phyloP scores from a whole-genome alignment of 2,888 invertebrate species.

The Crossocerus cetratus region DNA sequence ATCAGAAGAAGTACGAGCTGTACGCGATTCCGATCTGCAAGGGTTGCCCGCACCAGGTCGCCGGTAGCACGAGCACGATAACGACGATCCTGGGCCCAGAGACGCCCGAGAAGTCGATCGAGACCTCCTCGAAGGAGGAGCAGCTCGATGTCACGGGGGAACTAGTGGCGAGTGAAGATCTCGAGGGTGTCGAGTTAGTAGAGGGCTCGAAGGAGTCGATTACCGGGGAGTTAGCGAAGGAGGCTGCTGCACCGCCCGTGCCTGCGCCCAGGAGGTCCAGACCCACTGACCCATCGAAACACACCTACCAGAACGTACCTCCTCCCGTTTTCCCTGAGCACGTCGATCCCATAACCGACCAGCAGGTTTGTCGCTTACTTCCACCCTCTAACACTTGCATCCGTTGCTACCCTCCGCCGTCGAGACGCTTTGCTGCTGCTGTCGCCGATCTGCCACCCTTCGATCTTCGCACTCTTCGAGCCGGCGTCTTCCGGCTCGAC shows the following conservation, averaged over 20 bases:
- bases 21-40: slow-evolving; percentile 73
- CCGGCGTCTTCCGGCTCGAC: no score
- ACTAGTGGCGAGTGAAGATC: neutral
- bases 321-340: slow-evolving; percentile 76
- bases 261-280: slow-evolving; percentile 68
- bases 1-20: slow-evolving; percentile 64
- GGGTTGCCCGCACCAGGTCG: slow-evolving; percentile 66
- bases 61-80: slow-evolving; percentile 63
- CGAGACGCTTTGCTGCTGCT: no score
- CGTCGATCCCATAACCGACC: slow-evolving; percentile 57
- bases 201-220: no score
- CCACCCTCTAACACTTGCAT: slow-evolving; percentile 41
- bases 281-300: slow-evolving; percentile 72
- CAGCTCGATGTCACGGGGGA: slow-evolving; percentile 42
- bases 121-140: slow-evolving; percentile 14
- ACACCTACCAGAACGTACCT: slow-evolving; percentile 79
- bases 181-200: slow-evolving; percentile 4
- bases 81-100: slow-evolving; percentile 60
- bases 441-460: no score
- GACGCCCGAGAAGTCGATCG: slow-evolving; percentile 31
- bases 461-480: no score
- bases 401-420: no score
- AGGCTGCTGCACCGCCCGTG: slow-evolving; percentile 25
- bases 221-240: no score
- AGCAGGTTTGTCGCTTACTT: slow-evolving; percentile 71